These are phyloP conservation scores for Idaea aversata DNA, from an alignment of 2,888 invertebrate genomes.

Conservation along the genomic window DNA sequence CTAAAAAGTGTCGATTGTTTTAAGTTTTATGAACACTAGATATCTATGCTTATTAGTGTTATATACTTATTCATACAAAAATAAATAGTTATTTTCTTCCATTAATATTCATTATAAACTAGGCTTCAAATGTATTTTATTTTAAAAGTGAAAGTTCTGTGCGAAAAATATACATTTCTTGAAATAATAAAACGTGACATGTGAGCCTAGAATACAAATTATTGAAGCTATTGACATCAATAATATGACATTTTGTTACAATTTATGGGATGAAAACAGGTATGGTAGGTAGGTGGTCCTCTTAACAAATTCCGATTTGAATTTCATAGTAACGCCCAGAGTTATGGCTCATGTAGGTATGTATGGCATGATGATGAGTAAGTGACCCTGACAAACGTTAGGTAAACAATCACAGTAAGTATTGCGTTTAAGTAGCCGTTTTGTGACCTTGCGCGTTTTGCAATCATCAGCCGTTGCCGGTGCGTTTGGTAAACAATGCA, in stretches of 20 bases:
- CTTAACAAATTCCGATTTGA: background rate
- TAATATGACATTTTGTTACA: no score
- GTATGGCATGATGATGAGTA: background rate
- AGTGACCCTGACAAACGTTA: background rate
- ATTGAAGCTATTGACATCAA: no score
- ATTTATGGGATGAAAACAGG: no score
- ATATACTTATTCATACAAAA: no score
- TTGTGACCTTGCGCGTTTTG: background rate
- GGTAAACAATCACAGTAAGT: background rate
- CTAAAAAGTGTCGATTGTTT: no score
- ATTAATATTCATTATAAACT: no score
- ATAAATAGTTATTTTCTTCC: no score
- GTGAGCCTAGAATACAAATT: background rate
- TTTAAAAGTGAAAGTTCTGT: no score
- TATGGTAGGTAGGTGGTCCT: background rate
- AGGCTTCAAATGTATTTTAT: no score
- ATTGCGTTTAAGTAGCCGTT: background rate
- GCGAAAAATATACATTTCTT: no score
- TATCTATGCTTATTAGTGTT: no score
- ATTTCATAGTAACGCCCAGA: background rate
- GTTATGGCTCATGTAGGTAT: background rate
- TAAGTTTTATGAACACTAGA: no score
- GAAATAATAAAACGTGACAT: background rate
- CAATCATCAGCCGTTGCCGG: background rate
- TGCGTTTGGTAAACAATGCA: background rate